Evolutionary conservation across 1,140 invertebrate genomes (phyloP), one percentile per base, ranked within the genome.

Genomic region (Tetramorium parvispinum): DNA sequence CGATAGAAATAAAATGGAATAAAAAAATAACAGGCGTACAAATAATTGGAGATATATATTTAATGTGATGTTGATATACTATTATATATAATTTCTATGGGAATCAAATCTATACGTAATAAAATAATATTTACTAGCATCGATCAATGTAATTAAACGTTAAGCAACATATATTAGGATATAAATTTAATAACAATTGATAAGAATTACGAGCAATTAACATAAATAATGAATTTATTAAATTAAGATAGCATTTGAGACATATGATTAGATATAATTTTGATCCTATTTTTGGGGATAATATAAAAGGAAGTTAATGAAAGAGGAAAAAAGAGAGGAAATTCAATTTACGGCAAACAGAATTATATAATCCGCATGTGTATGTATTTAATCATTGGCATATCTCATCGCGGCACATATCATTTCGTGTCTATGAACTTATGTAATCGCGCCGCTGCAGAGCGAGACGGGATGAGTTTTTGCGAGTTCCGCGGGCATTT

Each of bases 401-500:
- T 21, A 32, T 49, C 32, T 32, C 27, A 40, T 77, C 71, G 57
- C 55, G 37, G 16, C 21, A 76, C 73, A 46, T 63, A 63, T 77
- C 40, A n/a, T 77, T 3, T 61, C 13, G 49, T 21, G 10, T 55
- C 21, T 53, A 11, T 16, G 46, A 81, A 24, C 63, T 81, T 81
- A 81, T 2, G 16, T 53, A 81, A 81, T 68, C 43, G n/a, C 63
- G 46, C 8, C 27, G 32, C 32, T 46, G 27, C 27, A 21, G 55
- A 81, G 46, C 46, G 77, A 70, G 46, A 81, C 32, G 27, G 13
- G 63, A 81, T 70, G 16, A 16, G 63, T 81, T 81, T 81, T 81
- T 81, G 77, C 46, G 46, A 81, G 32, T 55, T 18, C 13, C 63
- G 32, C 32, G 49, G 27, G 46, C 13, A 49, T 81, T 70, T 55